phyloP scores from a whole-genome alignment of 23 tunicate species.

The Botrylloides violaceus region DNA sequence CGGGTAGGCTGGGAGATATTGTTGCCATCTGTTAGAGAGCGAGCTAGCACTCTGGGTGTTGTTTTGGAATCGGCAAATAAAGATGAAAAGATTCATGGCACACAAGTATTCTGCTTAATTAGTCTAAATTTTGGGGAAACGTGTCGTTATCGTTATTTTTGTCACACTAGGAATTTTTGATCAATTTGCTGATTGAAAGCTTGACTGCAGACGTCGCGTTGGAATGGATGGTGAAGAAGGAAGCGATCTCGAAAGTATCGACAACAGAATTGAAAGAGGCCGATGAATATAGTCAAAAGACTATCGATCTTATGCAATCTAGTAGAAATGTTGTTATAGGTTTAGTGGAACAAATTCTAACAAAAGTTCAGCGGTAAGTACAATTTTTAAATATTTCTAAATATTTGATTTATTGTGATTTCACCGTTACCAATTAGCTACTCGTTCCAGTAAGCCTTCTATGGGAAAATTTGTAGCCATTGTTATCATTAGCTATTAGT shows the following conservation, averaged over 20 bases:
- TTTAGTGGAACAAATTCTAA: background rate
- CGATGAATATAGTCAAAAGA: too few species aligned
- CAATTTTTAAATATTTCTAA: background rate
- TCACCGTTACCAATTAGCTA: too few species aligned
- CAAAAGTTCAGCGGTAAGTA: background rate
- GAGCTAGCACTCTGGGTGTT: conserved; percentile 6
- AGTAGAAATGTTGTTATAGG: too few species aligned
- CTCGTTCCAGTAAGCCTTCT: too few species aligned
- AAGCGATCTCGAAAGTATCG: too few species aligned
- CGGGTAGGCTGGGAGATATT: conserved; percentile 47
- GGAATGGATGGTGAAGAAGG: background rate
- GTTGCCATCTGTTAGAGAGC: conserved; percentile 38
- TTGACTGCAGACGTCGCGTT: conserved; percentile 18
- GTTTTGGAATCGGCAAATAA: background rate
- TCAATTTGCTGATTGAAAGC: conserved; percentile 31
- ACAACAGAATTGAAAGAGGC: too few species aligned
- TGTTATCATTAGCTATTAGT: too few species aligned
- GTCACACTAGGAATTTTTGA: conserved; percentile 22
- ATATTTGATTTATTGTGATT: too few species aligned
- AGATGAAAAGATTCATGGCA: background rate
- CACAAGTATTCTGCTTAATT: conserved; percentile 10
- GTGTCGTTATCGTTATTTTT: too few species aligned
- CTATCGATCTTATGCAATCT: too few species aligned
- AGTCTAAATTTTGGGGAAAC: too few species aligned
- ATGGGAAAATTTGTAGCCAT: too few species aligned